Evolutionary conservation across 2,797 vertebrate species (phyloP), one percentile per base, ranked within the genome.

Genomic region (Neomorphus geoffroyi): DNA sequence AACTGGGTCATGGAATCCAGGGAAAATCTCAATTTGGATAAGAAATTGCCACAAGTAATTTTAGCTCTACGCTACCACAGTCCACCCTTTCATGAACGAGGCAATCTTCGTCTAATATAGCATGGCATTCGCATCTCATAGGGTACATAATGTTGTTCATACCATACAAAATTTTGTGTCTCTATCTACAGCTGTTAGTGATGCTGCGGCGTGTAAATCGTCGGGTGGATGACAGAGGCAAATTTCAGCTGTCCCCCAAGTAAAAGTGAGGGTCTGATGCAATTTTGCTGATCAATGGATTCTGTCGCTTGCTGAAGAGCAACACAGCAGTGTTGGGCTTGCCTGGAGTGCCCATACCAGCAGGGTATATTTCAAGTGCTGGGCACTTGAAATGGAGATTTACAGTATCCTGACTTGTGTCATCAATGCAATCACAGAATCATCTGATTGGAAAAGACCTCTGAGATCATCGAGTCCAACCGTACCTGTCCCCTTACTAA

Each of bases 1-100:
- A 77, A 37, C 74, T 81, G 75, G 80, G 84, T 94, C 82, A 84
- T 39, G 57, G 82, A 91, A 69, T 50, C 53, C 30, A 71, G 85
- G 72, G 65, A 79, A 95, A 95, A 95, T 94, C 86, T 92, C 92
- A 69, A 79, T 96, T 95, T 95, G 95, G 96, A 84, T 92, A 86
- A 92, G 74, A 85, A 96, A 94, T 46, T 81, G 83, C 78, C 70
- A 85, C 65, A 83, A 80, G 72, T 95, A 87, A 92, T 94, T 94
- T 95, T 46, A 91, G 32, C 69, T 91, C 69, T 43, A 5, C 37
- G 2, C 33, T 64, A 65, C 45, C 51, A 17, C 71, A 73, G 60
- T 56, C 28, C 56, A 60, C 72, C 61, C 91, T 91, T 92, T 94
- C 85, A 94, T 78, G 85, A 86, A 28, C 0, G 37, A 92, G 90